These are phyloP conservation scores for Zaprionus bogoriensis DNA, from an alignment of 2,888 invertebrate genomes.

Conservation along the genomic window DNA sequence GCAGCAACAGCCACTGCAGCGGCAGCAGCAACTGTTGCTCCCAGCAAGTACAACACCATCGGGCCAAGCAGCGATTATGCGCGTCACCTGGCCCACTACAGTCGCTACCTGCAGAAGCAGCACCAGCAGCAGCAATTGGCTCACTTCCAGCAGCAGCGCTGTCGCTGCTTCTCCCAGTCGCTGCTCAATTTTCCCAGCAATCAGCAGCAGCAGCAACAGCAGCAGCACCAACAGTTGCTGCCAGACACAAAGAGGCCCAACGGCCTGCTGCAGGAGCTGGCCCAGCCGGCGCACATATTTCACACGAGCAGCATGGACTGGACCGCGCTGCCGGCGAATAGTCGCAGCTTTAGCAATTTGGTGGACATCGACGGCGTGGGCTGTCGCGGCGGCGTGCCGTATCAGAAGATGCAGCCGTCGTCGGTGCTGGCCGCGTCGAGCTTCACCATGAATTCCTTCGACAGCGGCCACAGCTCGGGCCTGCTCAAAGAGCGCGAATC, in stretches of 20 bases:
- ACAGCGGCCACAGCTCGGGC: conserved; percentile 67
- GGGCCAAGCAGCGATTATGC: conserved; percentile 82
- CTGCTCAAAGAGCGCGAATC: conserved; percentile 79
- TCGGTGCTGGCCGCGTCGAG: conserved; percentile 66
- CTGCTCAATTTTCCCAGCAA: conserved; percentile 81
- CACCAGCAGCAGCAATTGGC: conserved; percentile 76
- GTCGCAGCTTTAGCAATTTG: conserved; percentile 79
- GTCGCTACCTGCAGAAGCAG: conserved; percentile 76
- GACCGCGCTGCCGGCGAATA: conserved; percentile 63
- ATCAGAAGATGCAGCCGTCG: conserved; percentile 77
- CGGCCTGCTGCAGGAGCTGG: conserved; percentile 30
- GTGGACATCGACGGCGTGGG: conserved; percentile 73
- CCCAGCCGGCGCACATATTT: conserved; percentile 57
- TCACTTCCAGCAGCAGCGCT: conserved; percentile 76
- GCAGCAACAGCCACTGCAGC: conserved; percentile 39
- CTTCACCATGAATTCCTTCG: conserved; percentile 74
- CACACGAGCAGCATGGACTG: conserved; percentile 74
- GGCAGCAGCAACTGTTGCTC: conserved; percentile 44
- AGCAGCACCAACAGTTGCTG: conserved; percentile 49
- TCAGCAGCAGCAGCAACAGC: conserved; percentile 50
- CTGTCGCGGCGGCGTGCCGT: conserved; percentile 78
- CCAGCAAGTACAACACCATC: conserved; percentile 82
- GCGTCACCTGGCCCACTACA: conserved; percentile 79
- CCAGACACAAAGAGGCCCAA: conserved; percentile 36
- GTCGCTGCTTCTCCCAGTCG: conserved; percentile 82